Conservation (phyloP, 1,140 invertebrate genomes). For the Zaprionus kolodkinae region DNA sequence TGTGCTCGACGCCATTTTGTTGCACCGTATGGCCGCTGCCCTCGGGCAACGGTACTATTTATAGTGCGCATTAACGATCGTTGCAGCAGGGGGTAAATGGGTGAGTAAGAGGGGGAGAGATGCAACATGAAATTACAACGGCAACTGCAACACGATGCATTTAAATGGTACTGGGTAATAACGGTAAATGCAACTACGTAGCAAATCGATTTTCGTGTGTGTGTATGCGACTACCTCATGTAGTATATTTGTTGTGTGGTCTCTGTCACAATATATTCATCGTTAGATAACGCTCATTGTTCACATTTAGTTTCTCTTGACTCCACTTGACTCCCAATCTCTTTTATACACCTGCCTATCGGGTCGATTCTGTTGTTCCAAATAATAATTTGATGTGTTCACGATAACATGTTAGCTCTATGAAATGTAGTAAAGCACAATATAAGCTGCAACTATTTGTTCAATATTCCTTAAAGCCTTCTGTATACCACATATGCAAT, state of each 20-base stretch:
- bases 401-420: background rate
- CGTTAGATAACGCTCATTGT: constrained; percentile 14
- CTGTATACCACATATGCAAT: no score
- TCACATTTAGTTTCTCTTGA: background rate
- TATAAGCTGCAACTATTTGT: no score
- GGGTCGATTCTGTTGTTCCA: background rate
- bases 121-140: constrained; percentile 15
- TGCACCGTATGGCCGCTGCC: constrained; percentile 1
- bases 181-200: background rate
- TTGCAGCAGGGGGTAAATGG: background rate
- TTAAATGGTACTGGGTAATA: constrained; percentile 20
- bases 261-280: background rate
- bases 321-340: background rate
- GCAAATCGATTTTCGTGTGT: constrained; percentile 22
- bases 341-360: background rate
- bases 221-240: background rate
- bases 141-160: constrained; percentile 30
- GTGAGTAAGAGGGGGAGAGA: background rate
- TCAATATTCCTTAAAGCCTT: no score
- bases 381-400: background rate
- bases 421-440: no score
- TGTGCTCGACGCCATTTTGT: constrained; percentile 14
- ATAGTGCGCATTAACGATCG: constrained; percentile 34
- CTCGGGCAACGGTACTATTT: constrained; percentile 17
- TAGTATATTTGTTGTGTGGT: background rate